A percentile compares a stretch with the other conserved stretches of the same genome.
Evolutionary conservation across 2,888 invertebrate genomes (phyloP).

Genomic region (Cyclophora albipunctata): DNA sequence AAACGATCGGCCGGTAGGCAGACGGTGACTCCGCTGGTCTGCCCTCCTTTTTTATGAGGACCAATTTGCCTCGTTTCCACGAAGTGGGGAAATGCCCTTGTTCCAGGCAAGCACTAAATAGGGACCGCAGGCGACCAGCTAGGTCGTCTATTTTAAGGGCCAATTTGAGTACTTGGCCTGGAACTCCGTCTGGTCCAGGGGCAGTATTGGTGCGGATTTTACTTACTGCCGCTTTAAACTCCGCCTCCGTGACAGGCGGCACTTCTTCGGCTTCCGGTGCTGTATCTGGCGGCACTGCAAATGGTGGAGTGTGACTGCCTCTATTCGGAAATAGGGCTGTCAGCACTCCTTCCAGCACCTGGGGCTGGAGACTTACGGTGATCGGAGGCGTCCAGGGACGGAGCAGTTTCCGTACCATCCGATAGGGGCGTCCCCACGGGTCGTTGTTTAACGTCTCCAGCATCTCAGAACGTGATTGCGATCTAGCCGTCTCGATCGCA

Average conservation of each 20-base stretch:
- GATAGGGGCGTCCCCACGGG: too few relatives aligned
- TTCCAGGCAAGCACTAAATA: constrained; percentile 3
- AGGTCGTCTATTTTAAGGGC: neutral
- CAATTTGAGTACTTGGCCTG: neutral
- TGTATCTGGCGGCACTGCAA: too few relatives aligned
- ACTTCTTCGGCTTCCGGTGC: neutral
- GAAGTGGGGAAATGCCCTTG: neutral
- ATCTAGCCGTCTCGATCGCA: too few relatives aligned
- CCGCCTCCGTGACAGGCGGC: neutral
- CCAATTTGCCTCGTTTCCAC: constrained; percentile 5
- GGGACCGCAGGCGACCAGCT: neutral
- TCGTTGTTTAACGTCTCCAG: too few relatives aligned
- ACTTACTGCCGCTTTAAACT: neutral
- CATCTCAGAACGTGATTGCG: too few relatives aligned
- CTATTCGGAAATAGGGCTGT: too few relatives aligned
- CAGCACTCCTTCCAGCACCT: too few relatives aligned
- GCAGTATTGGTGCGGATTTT: neutral
- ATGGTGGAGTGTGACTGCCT: too few relatives aligned
- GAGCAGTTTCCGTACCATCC: too few relatives aligned
- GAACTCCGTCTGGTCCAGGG: neutral
- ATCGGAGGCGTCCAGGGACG: too few relatives aligned
- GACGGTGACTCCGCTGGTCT: constrained; percentile 4
- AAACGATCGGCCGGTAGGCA: constrained; percentile 9
- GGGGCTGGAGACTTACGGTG: too few relatives aligned
- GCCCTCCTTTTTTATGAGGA: constrained; percentile 5